These are phyloP conservation scores for Meleagris gallopavo DNA, from an alignment of 2,113 vertebrate genomes.

Conservation along the genomic window DNA sequence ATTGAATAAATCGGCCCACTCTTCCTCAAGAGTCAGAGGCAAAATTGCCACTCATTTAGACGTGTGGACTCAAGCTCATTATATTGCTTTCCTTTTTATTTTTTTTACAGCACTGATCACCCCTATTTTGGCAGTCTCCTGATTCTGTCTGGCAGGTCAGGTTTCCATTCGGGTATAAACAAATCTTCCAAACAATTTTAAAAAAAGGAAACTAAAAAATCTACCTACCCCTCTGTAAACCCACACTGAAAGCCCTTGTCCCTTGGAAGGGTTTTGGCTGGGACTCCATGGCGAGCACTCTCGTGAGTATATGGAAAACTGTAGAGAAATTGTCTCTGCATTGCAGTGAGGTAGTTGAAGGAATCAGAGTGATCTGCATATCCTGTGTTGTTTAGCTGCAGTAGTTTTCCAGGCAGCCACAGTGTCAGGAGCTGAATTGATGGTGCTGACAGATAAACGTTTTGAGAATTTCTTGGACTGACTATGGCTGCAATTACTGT, in stretches of 20 bases:
- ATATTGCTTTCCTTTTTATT: not conserved
- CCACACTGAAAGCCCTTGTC: not conserved
- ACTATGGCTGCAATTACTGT: slow-evolving; percentile 39
- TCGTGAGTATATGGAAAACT: not conserved
- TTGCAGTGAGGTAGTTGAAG: slow-evolving; percentile 61
- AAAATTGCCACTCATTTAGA: slow-evolving; percentile 28
- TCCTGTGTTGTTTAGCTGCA: slow-evolving; percentile 42
- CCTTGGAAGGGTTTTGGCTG: not conserved
- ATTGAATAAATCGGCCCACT: slow-evolving; percentile 21
- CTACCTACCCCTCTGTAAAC: not conserved
- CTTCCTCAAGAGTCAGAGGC: slow-evolving; percentile 6
- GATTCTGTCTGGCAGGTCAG: not conserved
- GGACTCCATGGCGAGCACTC: not conserved
- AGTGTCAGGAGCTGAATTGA: not conserved
- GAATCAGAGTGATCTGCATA: slow-evolving; percentile 57
- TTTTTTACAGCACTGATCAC: not conserved
- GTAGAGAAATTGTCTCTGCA: slow-evolving; percentile 46
- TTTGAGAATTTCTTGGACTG: slow-evolving; percentile 2
- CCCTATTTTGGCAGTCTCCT: not conserved
- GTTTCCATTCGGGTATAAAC: not conserved
- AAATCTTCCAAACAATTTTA: not conserved
- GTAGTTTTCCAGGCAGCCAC: slow-evolving; percentile 35
- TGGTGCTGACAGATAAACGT: slow-evolving; percentile 43
- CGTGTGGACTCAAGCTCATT: not conserved
- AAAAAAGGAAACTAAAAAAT: not conserved